phyloP scores from a whole-genome alignment of 2,113 vertebrate genomes.

The Ginglymostoma cirratum region DNA sequence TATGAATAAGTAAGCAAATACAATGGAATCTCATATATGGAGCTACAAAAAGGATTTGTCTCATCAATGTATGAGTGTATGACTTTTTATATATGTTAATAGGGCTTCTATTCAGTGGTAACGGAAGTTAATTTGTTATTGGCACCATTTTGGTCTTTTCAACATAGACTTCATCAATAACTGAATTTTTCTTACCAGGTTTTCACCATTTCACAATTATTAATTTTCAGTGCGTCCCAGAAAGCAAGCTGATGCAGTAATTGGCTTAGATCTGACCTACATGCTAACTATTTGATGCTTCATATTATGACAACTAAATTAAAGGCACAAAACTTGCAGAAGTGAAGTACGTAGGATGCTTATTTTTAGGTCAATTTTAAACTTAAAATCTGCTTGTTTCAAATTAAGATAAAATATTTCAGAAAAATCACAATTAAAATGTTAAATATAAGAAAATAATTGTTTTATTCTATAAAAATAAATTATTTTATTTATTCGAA shows the following conservation, averaged over 20 bases:
- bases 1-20: background rate
- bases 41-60: background rate
- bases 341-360: background rate
- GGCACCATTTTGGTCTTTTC: background rate
- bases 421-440: background rate
- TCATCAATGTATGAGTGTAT: background rate
- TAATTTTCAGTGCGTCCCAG: background rate
- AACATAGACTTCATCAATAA: background rate
- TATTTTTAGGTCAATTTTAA: background rate
- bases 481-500: background rate
- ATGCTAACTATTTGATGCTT: background rate
- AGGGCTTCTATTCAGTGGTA: background rate
- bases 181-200: background rate
- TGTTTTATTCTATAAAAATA: background rate
- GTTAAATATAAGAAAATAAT: background rate
- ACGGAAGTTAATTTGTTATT: background rate
- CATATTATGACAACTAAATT: background rate
- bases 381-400: background rate
- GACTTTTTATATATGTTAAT: background rate
- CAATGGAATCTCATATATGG: background rate
- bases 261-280: background rate
- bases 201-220: background rate
- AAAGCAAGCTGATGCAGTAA: background rate
- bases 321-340: background rate
- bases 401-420: background rate